Base-by-base conservation (phyloP, 2,797 vertebrate genomes). In the Hypotaenidia okinawae region DNA sequence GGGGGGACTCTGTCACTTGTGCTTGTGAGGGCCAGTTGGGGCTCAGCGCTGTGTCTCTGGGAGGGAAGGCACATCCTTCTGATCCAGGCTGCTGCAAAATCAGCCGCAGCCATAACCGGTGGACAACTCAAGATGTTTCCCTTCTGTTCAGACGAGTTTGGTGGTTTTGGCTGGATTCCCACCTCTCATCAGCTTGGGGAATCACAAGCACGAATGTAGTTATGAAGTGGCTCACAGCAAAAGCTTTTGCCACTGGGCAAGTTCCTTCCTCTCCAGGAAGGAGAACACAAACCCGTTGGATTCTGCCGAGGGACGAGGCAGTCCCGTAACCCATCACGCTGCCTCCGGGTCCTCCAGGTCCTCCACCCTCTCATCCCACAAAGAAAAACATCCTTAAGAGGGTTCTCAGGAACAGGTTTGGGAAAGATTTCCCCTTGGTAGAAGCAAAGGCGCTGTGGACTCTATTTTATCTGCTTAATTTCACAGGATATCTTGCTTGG, bases 111-210 rank as follows among this genome's bases (percentile, higher is more conserved):
- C 32, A 10, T 16, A 69, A 8, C 57, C 47, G 41, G 54, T 33
- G 74, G 86, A 33, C 92, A 59, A n/a, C 89, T 90, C 84, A n/a
- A 61, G 74, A 39, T 41, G 51, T 51, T 93, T 84, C 77, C 61
- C 55, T 72, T 72, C 80, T 75, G 39, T 85, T 68, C 27, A 21
- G 32, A 28, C 0, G 16, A 54, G 41, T 39, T 54, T 90, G 62
- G 74, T 75, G 77, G 69, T 68, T 92, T 88, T 88, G 89, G 84
- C 86, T 81, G 81, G 27, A 18, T 78, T 90, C 91, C 86, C 89
- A 58, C 58, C 54, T 33, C 74, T 55, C 9, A 0, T 19, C 21
- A 69, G 43, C 68, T 23, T 39, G 90, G 55, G 87, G 47, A 87
- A 76, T 87, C 75, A 63, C 84, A 87, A n/a, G 43, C 11, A 2